phyloP scores from a whole-genome alignment of 2,797 vertebrate species.

The Enteromius afrohamiltoni region DNA sequence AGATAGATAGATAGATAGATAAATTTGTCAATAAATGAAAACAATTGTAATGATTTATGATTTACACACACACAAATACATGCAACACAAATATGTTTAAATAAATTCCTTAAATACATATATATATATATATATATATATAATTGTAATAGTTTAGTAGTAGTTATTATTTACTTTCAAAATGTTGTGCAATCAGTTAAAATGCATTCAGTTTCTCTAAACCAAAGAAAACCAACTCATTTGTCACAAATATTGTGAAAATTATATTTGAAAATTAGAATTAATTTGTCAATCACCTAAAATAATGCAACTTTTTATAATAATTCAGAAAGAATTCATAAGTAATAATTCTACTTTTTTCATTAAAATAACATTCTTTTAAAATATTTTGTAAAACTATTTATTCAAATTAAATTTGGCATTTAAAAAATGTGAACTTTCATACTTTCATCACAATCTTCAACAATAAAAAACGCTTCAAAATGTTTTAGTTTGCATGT shows the following conservation, averaged over 20 bases:
- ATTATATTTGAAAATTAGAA: neutral
- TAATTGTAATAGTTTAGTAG: no score
- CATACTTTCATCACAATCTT: neutral
- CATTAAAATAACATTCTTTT: no score
- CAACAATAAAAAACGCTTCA: neutral
- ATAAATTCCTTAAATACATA: no score
- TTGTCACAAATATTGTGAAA: neutral
- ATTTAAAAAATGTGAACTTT: neutral
- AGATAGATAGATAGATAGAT: neutral
- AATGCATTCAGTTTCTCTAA: neutral
- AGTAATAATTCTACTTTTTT: no score
- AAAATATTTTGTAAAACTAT: no score
- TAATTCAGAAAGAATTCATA: no score
- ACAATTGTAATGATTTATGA: no score
- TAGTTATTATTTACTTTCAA: neutral
- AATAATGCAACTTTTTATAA: neutral
- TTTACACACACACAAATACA: no score
- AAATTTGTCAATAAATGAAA: no score
- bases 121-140: no score
- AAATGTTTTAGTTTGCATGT: neutral
- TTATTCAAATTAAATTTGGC: neutral
- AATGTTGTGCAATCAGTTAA: neutral
- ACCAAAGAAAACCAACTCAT: neutral
- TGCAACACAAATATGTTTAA: no score
- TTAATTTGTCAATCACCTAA: no score